Evolutionary conservation across 2,113 vertebrate species (phyloP).

Genomic region (Rhabdomys dilectus): DNA sequence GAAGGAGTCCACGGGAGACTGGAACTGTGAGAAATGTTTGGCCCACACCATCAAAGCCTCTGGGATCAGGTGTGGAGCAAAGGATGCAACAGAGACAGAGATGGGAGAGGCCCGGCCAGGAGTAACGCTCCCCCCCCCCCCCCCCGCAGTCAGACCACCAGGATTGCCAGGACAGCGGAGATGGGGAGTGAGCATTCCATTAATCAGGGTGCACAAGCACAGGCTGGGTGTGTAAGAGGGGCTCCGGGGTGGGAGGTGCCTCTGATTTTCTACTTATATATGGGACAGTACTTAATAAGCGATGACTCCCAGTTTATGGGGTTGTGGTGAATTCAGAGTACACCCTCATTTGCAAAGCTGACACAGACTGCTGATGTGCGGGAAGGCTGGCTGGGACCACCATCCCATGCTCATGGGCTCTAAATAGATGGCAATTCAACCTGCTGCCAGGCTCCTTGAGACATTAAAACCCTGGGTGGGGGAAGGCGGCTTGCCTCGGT

Average conservation of each 20-base stretch:
- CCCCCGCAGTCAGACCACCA: not conserved
- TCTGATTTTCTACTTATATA: not conserved
- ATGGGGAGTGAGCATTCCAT: not conserved
- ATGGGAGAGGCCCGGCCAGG: not conserved
- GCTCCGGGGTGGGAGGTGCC: not conserved
- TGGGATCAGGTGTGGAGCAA: not conserved
- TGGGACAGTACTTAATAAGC: not conserved
- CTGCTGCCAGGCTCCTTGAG: not conserved
- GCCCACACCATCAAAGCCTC: not conserved
- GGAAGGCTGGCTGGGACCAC: accelerated
- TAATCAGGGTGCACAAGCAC: not conserved
- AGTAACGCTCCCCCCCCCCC: not conserved
- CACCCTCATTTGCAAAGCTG: not conserved
- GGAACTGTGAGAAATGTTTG: too few species aligned
- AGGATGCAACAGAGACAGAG: not conserved
- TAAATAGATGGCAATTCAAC: accelerated
- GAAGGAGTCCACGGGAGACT: not conserved
- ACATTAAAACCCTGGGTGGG: not conserved
- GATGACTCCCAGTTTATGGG: not conserved
- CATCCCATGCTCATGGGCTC: accelerated
- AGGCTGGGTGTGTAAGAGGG: not conserved
- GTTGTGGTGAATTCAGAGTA: not conserved
- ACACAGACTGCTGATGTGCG: accelerated
- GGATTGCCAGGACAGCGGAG: not conserved
- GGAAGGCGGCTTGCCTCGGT: not conserved